phyloP scores from a whole-genome alignment of 2,113 vertebrate species.

The Leucopternis melanops region DNA sequence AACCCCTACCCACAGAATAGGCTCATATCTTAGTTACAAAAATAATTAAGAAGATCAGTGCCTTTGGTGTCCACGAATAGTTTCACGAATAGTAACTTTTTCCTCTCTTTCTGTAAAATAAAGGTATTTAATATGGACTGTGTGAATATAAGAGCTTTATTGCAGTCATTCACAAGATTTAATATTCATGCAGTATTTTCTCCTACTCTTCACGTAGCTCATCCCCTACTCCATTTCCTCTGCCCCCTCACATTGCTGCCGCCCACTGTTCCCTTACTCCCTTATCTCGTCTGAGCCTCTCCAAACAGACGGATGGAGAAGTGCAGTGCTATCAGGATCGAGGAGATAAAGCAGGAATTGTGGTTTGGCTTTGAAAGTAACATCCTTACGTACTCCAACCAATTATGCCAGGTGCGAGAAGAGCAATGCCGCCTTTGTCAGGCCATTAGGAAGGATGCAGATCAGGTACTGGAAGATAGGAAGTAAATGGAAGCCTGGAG shows the following conservation, averaged over 20 bases:
- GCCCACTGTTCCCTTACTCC: not conserved
- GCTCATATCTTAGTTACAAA: not conserved
- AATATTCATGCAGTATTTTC: not conserved
- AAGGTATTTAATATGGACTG: not conserved
- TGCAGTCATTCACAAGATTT: not conserved
- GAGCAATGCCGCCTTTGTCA: not conserved
- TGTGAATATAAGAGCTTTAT: not conserved
- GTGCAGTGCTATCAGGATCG: rapidly evolving
- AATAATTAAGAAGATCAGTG: not conserved
- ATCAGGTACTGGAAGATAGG: not conserved
- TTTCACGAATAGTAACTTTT: not conserved
- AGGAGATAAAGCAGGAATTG: not conserved
- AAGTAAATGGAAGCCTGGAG: not conserved
- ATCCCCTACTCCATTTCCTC: not conserved
- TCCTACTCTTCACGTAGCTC: not conserved
- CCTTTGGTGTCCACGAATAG: not conserved
- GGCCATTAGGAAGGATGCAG: not conserved
- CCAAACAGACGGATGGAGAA: not conserved
- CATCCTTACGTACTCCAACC: rapidly evolving
- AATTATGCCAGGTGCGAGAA: not conserved
- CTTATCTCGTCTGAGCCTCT: not conserved
- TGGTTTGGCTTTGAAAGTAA: not conserved
- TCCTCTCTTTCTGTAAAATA: not conserved
- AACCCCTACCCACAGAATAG: not conserved
- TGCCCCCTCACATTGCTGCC: not conserved